Evolutionary conservation across 2,113 vertebrate species (phyloP).

Genomic region (Polypterus bichir): DNA sequence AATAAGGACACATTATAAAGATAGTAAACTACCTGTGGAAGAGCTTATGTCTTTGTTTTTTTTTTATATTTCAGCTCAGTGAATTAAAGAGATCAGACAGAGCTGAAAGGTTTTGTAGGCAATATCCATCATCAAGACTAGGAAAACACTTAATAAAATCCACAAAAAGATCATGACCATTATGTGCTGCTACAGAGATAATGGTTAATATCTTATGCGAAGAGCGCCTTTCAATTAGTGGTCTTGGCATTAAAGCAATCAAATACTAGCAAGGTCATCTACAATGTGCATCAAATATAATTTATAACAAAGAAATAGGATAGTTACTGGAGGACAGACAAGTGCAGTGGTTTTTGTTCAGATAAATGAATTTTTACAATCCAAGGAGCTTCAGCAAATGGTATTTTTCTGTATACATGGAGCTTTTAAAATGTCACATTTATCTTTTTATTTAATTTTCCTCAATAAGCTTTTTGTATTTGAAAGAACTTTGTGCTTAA

Average conservation of each 20-base stretch:
- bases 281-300: constrained; percentile 10
- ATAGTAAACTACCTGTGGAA: no score
- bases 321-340: constrained; percentile 1
- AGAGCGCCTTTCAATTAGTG: constrained; percentile 13
- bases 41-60: no score
- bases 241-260: constrained; percentile 3
- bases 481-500: no score
- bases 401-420: no score
- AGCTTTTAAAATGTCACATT: no score
- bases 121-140: neutral
- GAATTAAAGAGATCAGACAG: neutral
- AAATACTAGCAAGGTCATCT: neutral
- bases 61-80: neutral
- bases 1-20: no score
- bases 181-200: neutral
- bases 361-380: constrained; percentile 2
- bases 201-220: constrained; percentile 11
- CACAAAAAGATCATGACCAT: constrained; percentile 1
- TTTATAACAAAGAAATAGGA: neutral
- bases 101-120: no score
- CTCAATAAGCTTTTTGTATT: no score
- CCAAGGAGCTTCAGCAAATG: neutral
- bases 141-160: constrained; percentile 6
- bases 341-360: constrained; percentile 1
- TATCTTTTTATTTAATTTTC: no score